Evolutionary conservation across 2,888 invertebrate genomes (phyloP).

Genomic region (Neuroscelio doddi): DNA sequence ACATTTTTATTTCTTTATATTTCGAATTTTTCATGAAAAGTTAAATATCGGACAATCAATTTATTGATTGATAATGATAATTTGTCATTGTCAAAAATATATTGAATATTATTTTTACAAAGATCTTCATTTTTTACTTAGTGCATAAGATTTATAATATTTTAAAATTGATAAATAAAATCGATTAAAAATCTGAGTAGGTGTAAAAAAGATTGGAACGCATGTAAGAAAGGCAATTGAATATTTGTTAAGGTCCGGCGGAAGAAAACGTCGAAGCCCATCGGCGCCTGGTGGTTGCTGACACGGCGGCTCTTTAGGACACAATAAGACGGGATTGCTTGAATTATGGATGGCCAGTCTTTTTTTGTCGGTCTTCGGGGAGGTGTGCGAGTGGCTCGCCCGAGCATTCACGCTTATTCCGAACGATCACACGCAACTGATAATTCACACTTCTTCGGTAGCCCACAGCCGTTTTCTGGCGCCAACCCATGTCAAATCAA

Average conservation of each 20-base stretch:
- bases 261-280: constrained; percentile 50
- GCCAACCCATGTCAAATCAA: constrained; percentile 20
- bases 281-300: constrained; percentile 60
- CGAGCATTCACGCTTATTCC: constrained; percentile 40
- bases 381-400: constrained; percentile 39
- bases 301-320: constrained; percentile 49
- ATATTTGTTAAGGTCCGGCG: too few species aligned
- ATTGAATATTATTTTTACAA: too few species aligned
- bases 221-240: neutral
- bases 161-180: neutral
- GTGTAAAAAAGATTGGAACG: too few species aligned
- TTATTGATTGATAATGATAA: too few species aligned
- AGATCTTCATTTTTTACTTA: too few species aligned
- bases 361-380: constrained; percentile 60
- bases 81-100: too few species aligned
- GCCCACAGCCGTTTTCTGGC: constrained; percentile 13
- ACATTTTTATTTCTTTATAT: too few species aligned
- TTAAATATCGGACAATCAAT: too few species aligned
- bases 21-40: too few species aligned
- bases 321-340: constrained; percentile 63
- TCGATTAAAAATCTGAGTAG: neutral
- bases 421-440: constrained; percentile 65
- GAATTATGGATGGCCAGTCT: constrained; percentile 67
- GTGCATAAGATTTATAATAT: neutral
- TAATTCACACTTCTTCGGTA: constrained; percentile 55